Evolutionary conservation across 2,888 invertebrate species (phyloP).

Genomic region (Apamea epomidion): DNA sequence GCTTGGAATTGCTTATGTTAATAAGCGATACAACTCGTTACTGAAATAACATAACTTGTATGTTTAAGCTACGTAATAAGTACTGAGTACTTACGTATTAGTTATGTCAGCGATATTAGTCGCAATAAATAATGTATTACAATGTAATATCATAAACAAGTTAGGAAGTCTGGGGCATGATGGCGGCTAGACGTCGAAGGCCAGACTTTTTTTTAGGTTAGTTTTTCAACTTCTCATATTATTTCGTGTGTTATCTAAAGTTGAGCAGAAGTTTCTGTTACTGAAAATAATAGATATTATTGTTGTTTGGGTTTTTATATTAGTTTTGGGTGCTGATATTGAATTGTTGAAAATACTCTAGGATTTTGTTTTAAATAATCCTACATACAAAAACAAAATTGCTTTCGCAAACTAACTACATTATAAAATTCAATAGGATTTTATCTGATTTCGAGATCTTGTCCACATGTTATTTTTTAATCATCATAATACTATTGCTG

Average conservation of each 20-base stretch:
- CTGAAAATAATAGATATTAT: slow-evolving; percentile 17
- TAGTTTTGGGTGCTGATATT: slow-evolving; percentile 19
- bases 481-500: background rate
- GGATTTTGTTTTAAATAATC: background rate
- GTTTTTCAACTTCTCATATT: slow-evolving; percentile 34
- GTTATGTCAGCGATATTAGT: slow-evolving; percentile 40
- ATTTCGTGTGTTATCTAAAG: slow-evolving; percentile 41
- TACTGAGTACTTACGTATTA: slow-evolving; percentile 20
- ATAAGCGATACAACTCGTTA: slow-evolving; percentile 14
- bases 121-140: slow-evolving; percentile 47
- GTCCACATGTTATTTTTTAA: slow-evolving; percentile 6
- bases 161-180: slow-evolving; percentile 48
- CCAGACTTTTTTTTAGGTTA: slow-evolving; percentile 30
- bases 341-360: background rate
- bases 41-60: slow-evolving; percentile 32
- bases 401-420: background rate
- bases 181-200: slow-evolving; percentile 55
- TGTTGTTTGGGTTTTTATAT: slow-evolving; percentile 28
- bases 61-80: slow-evolving; percentile 28
- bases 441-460: background rate
- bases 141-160: slow-evolving; percentile 29
- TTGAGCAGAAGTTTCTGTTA: slow-evolving; percentile 16
- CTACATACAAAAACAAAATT: background rate
- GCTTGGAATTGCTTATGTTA: slow-evolving; percentile 29
- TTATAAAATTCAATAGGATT: background rate